Evolutionary conservation across 2,888 invertebrate genomes (phyloP).

Genomic region (Leptopilina drosophilae): DNA sequence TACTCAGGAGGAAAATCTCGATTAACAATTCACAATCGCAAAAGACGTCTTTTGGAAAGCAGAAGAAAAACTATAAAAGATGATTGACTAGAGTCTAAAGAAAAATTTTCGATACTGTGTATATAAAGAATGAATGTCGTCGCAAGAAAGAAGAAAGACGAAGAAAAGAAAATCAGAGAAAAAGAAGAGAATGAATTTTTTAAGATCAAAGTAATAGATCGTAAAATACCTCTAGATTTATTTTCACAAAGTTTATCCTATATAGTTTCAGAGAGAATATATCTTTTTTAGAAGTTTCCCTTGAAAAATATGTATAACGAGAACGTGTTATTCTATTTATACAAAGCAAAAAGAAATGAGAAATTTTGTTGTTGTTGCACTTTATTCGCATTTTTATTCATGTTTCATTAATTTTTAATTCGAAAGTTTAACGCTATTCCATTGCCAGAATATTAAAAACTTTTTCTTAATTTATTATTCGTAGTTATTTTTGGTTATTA

Average conservation of each 20-base stretch:
- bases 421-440: too few species aligned
- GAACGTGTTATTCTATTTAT: too few species aligned
- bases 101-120: neutral
- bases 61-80: neutral
- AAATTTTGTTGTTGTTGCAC: too few species aligned
- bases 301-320: too few species aligned
- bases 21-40: constrained; percentile 2
- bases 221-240: neutral
- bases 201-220: constrained; percentile 17
- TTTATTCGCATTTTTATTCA: too few species aligned
- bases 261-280: neutral
- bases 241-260: constrained; percentile 19
- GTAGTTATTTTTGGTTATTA: too few species aligned
- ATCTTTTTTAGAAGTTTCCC: too few species aligned
- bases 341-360: too few species aligned
- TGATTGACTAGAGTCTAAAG: neutral
- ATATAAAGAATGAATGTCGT: neutral
- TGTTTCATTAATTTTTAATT: too few species aligned
- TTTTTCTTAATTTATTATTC: too few species aligned
- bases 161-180: neutral
- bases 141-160: neutral
- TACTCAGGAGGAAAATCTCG: neutral
- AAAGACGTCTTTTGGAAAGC: neutral
- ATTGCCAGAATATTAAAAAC: too few species aligned
- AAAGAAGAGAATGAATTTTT: neutral